Conservation (phyloP, 53 echinoderm and acorn worm species). For the Temnopleurus reevesii region DNA sequence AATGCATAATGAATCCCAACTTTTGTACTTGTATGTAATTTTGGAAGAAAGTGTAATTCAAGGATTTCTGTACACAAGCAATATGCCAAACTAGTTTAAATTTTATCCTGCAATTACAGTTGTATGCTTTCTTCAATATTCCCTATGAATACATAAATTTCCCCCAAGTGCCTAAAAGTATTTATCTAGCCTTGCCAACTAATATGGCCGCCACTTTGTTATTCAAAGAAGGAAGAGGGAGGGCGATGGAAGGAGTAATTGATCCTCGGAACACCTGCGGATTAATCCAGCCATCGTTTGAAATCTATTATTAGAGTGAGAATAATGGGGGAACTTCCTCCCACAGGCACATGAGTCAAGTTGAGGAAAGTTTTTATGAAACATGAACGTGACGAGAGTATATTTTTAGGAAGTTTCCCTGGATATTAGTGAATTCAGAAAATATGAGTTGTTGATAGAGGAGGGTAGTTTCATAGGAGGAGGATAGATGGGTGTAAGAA, state of each 20-base stretch:
- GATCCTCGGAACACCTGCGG: not conserved
- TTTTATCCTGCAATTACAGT: no score
- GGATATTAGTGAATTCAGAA: not conserved
- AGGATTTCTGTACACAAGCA: no score
- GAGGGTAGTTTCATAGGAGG: not conserved
- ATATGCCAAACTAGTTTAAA: no score
- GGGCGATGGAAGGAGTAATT: not conserved
- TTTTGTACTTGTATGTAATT: no score
- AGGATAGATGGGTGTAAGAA: not conserved
- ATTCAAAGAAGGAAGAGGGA: constrained; percentile 1
- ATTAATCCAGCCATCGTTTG: constrained; percentile 13
- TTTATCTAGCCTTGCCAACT: not conserved
- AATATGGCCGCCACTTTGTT: not conserved
- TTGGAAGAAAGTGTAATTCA: no score
- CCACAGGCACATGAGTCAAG: constrained; percentile 31
- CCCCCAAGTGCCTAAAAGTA: no score
- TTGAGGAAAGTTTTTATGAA: constrained; percentile 12
- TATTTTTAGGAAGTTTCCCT: not conserved
- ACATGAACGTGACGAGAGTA: not conserved
- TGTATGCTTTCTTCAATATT: no score
- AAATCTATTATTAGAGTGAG: constrained; percentile 13
- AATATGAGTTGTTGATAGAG: not conserved
- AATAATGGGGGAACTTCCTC: constrained; percentile 45
- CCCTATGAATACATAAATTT: no score
- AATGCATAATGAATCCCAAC: no score